Evolutionary conservation across 2,888 invertebrate species (phyloP), one percentile per base, ranked within the genome.

Genomic region (Augochlorella aurata): DNA sequence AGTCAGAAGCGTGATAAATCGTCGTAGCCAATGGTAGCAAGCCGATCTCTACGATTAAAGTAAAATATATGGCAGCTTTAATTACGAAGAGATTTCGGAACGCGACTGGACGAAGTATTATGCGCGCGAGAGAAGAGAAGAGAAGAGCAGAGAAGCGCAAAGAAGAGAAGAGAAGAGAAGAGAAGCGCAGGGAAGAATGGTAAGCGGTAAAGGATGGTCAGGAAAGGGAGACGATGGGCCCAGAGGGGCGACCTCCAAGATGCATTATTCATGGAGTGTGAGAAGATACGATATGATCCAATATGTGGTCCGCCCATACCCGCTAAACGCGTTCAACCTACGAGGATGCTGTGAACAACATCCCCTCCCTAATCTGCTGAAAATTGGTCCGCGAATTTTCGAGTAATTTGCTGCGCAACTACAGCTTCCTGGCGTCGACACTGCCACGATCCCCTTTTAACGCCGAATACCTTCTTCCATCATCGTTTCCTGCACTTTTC

Each of bases 241-340:
- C 84, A 84, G 74, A 78, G 77, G 87, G 88, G 85, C 85, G 82
- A 87, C 78, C 89, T 90, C 85, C 84, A 80, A 87, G 91, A 93
- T 93, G 93, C 93, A 93, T 93, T 93, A 93, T 93, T 93, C 93
- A 93, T 93, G 90, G 90, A 90, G 89, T 89, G 90, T 87, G 91
- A 92, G 92, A 91, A 93, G 92, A 93, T 93, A 92, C 93, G 93
- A 93, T 93, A 93, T 93, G 93, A 93, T 93, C 93, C 93, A 93
- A 93, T 93, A 93, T 93, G 93, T 93, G 92, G 87, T 89, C 81
- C 88, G 87, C 85, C 89, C 87, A 86, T 86, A 82, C 87, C 77
- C 84, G 84, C 82, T 84, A 85, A 87, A 87, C 76, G 82, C 58
- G 73, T 82, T 79, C 54, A 81, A 86, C 87, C 84, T 81, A 78